phyloP scores from a whole-genome alignment of 2,888 invertebrate species.

The Phytoseiulus persimilis region DNA sequence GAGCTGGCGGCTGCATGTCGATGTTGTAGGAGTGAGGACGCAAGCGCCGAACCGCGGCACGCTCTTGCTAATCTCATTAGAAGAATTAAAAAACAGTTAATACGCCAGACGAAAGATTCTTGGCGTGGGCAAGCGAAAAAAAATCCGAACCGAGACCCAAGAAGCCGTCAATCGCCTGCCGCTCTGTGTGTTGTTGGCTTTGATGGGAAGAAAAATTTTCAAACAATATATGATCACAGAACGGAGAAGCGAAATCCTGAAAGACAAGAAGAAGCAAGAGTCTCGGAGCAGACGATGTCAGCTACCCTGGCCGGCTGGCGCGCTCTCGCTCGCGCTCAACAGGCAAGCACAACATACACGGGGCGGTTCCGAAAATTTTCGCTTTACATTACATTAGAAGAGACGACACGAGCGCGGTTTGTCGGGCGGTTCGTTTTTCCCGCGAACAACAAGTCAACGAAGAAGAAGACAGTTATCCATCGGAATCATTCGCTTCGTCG shows the following conservation, averaged over 20 bases:
- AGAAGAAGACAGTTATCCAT: neutral
- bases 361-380: neutral
- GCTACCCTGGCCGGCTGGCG: neutral
- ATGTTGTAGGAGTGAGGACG: neutral
- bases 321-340: neutral
- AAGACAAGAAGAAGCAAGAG: neutral
- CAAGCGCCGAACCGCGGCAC: neutral
- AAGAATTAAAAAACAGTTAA: neutral
- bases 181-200: neutral
- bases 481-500: neutral
- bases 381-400: constrained; percentile 5
- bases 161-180: neutral
- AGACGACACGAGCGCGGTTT: neutral
- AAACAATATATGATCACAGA: neutral
- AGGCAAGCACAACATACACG: neutral
- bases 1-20: neutral
- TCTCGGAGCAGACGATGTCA: neutral
- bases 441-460: neutral
- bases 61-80: neutral
- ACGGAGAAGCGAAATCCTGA: neutral
- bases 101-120: neutral
- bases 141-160: neutral
- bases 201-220: neutral
- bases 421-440: neutral
- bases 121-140: constrained; percentile 5